Evolutionary conservation across 2,888 invertebrate species (phyloP).

Genomic region (Platycheirus rosarum): DNA sequence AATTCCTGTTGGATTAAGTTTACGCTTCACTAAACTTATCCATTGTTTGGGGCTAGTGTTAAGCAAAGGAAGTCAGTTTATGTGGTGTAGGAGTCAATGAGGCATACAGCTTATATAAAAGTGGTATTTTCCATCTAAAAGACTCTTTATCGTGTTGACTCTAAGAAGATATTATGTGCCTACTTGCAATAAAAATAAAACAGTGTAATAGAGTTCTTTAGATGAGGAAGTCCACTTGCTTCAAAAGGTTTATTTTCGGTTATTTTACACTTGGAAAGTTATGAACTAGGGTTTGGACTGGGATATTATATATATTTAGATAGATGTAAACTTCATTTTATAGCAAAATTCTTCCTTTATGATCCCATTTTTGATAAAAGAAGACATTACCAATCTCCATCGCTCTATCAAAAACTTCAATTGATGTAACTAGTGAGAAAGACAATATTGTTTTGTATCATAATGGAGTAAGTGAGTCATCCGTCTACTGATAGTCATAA

Average conservation of each 20-base stretch:
- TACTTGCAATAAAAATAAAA: not conserved
- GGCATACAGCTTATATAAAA: slow-evolving; percentile 50
- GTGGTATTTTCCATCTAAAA: slow-evolving; percentile 16
- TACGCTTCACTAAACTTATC: slow-evolving; percentile 36
- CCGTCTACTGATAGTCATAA: too few relatives aligned
- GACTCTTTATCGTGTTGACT: slow-evolving; percentile 33
- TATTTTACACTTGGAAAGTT: slow-evolving; percentile 41
- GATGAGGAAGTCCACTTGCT: not conserved
- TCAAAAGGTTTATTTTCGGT: not conserved
- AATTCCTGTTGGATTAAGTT: slow-evolving; percentile 57
- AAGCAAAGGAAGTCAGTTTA: slow-evolving; percentile 22
- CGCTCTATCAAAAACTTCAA: too few relatives aligned
- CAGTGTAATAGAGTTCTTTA: not conserved
- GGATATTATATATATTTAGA: slow-evolving; percentile 16
- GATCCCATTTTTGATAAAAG: too few relatives aligned
- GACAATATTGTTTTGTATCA: too few relatives aligned
- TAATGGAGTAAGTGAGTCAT: too few relatives aligned
- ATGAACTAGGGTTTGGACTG: slow-evolving; percentile 30
- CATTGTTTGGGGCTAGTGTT: slow-evolving; percentile 22
- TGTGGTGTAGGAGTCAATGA: slow-evolving; percentile 49
- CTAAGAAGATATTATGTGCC: slow-evolving; percentile 3
- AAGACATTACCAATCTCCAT: too few relatives aligned
- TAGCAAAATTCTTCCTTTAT: too few relatives aligned
- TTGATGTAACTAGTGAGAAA: too few relatives aligned
- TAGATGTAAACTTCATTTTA: too few relatives aligned